Evolutionary conservation across 2,113 vertebrate species (phyloP), one percentile per base, ranked within the genome.

Genomic region (Holacanthus passer): DNA sequence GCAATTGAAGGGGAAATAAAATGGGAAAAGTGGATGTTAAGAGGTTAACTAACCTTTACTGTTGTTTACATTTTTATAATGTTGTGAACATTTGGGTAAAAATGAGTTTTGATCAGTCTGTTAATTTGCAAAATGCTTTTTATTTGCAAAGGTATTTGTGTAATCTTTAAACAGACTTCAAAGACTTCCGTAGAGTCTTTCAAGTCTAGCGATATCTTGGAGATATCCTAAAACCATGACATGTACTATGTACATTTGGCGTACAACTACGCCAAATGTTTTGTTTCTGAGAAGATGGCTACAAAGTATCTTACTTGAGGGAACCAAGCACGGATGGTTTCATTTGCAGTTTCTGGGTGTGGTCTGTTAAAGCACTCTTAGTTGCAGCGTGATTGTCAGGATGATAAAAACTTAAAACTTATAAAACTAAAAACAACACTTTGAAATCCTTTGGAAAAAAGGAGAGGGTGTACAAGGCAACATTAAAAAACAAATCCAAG

Each of bases 301-400:
- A 35, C 4, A 63, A 48, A 41, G 41, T 39, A 16, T 31, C 45
- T 22, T 2, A 32, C 24, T 41, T 55, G 1, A 17, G 20, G 1
- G 14, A 67, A n/a, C 1, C 2, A 1, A 22, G 22, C 6, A 37
- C 22, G 68, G 31, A 35, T 29, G 64, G 88, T 92, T 94, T 92
- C 78, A 60, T 84, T 53, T 82, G 50, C 24, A 86, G 92, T 95
- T 94, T 95, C 93, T 89, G 90, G 94, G 94, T 87, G 94, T 92
- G 91, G 89, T 80, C 74, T 73, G 32, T 59, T 45, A 2, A 39
- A 14, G 17, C 20, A 66, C 12, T 67, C 53, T 68, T 1, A 37
- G 48, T 59, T 81, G 43, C 60, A 65, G 60, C 22, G 4, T 47
- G 56, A 43, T 65, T 62, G 41, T 77, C 4, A 50, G 3, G 27